Evolutionary conservation across 2,113 vertebrate genomes (phyloP).

Genomic region (Paedocypris sp.): DNA sequence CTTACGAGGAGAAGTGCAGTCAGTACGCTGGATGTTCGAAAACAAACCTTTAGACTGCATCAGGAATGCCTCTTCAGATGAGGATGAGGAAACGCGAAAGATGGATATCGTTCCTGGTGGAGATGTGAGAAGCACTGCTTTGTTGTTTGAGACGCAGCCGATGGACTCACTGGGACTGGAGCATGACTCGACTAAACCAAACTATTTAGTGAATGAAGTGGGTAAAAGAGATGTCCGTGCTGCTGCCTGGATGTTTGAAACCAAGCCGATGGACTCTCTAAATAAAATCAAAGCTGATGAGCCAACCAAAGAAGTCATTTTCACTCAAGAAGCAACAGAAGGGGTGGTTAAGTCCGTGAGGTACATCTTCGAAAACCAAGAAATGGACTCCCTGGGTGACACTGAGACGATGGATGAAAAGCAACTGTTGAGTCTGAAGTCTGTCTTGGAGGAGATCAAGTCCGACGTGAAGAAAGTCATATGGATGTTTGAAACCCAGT

Average conservation of each 20-base stretch:
- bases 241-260: constrained; percentile 75
- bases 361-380: constrained; percentile 73
- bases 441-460: constrained; percentile 74
- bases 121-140: constrained; percentile 69
- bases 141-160: constrained; percentile 80
- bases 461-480: constrained; percentile 66
- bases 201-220: constrained; percentile 60
- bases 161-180: constrained; percentile 54
- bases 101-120: constrained; percentile 67
- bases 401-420: constrained; percentile 69
- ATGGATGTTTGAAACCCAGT: constrained; percentile 74
- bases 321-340: constrained; percentile 57
- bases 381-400: constrained; percentile 64
- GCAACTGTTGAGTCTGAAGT: constrained; percentile 66
- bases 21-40: constrained; percentile 75
- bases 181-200: constrained; percentile 41
- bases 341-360: constrained; percentile 67
- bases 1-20: constrained; percentile 70
- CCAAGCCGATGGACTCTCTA: constrained; percentile 61
- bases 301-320: constrained; percentile 51
- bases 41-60: constrained; percentile 72
- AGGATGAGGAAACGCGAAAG: constrained; percentile 48
- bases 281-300: constrained; percentile 67
- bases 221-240: constrained; percentile 63
- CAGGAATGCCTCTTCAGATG: constrained; percentile 55